These are phyloP conservation scores for Dioctria linearis DNA, from an alignment of 2,888 invertebrate species.

Conservation along the genomic window DNA sequence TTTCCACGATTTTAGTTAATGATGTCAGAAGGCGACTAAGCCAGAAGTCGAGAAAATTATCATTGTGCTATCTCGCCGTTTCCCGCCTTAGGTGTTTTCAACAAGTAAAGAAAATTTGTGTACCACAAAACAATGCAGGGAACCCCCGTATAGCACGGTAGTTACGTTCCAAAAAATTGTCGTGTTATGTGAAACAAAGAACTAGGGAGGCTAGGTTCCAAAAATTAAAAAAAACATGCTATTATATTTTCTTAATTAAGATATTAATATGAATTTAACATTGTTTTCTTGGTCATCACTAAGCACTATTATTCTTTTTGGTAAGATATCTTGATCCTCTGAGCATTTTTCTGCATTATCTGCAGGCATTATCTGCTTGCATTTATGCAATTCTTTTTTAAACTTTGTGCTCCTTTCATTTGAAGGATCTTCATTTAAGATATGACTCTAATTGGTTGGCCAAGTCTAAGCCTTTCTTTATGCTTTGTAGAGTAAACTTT, in stretches of 20 bases:
- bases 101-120: too few relatives aligned
- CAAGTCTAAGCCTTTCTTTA: too few relatives aligned
- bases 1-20: too few relatives aligned
- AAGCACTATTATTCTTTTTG: slow-evolving; percentile 31
- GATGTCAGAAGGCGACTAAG: too few relatives aligned
- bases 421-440: not conserved
- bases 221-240: slow-evolving; percentile 22
- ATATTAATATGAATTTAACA: slow-evolving; percentile 24
- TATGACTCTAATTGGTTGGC: too few relatives aligned
- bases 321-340: slow-evolving; percentile 23
- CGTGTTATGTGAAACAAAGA: not conserved
- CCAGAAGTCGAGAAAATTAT: too few relatives aligned
- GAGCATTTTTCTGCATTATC: slow-evolving; percentile 23
- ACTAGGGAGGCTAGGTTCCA: not conserved
- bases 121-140: too few relatives aligned
- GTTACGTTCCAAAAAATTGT: not conserved
- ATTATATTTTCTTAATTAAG: not conserved
- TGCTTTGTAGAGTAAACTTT: too few relatives aligned
- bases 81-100: too few relatives aligned
- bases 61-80: too few relatives aligned
- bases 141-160: too few relatives aligned
- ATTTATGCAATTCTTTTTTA: not conserved
- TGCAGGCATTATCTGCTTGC: not conserved
- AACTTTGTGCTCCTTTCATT: slow-evolving; percentile 8
- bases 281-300: slow-evolving; percentile 14